phyloP scores from a whole-genome alignment of 2,888 invertebrate genomes.

The Eristalis tenax region DNA sequence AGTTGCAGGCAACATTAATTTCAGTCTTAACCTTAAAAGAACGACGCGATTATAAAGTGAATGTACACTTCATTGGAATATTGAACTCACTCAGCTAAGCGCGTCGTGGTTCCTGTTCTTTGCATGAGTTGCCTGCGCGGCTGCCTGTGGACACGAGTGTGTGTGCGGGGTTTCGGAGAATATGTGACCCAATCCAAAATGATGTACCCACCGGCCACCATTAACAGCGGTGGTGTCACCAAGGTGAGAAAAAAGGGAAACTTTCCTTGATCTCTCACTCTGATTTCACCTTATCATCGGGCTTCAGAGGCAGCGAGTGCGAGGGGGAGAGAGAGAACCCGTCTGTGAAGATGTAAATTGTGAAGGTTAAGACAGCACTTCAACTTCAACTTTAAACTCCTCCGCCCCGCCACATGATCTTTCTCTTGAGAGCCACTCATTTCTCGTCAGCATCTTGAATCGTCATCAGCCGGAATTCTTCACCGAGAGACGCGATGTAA shows the following conservation, averaged over 20 bases:
- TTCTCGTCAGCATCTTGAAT: not conserved
- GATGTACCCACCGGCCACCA: slow-evolving; percentile 18
- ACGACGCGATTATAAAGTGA: slow-evolving; percentile 22
- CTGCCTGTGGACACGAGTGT: not conserved
- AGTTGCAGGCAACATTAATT: slow-evolving; percentile 1
- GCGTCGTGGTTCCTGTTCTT: not conserved
- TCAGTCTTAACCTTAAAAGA: not conserved
- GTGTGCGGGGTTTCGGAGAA: not conserved
- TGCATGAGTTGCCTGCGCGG: not conserved
- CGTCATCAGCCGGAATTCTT: not conserved
- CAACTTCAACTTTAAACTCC: slow-evolving; percentile 9
- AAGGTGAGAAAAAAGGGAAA: slow-evolving; percentile 48
- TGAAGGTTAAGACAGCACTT: slow-evolving; percentile 41
- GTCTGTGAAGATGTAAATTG: not conserved
- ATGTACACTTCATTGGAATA: slow-evolving; percentile 25
- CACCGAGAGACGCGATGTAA: not conserved
- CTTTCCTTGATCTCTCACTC: slow-evolving; percentile 44
- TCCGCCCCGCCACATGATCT: not conserved
- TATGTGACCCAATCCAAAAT: slow-evolving; percentile 18
- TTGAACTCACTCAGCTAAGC: slow-evolving; percentile 6
- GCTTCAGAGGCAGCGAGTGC: not conserved
- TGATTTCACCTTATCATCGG: slow-evolving; percentile 40
- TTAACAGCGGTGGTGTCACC: slow-evolving; percentile 2
- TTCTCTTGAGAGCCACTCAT: not conserved
- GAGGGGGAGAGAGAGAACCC: not conserved